Base-by-base conservation (phyloP, 1,140 invertebrate genomes). In the Idris sp. region DNA sequence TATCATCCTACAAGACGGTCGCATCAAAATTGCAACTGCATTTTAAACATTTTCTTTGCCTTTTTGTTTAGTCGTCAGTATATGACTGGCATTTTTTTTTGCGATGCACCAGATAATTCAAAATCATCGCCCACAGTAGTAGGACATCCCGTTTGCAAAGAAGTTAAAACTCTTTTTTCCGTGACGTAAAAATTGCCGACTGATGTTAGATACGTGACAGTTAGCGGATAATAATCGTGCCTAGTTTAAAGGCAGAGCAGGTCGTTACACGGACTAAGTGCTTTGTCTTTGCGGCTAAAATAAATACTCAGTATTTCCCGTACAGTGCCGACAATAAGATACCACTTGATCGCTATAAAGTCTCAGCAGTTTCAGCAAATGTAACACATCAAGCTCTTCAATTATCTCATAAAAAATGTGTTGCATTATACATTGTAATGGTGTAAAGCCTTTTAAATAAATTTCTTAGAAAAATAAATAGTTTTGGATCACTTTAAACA, bases 241-340 rank as follows among this genome's bases (percentile, higher is more conserved):
- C 28, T 41, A 33, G 41, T 71, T 62, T 62, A 18, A 62, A 71
- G 56, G 49, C 56, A 48, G 49, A 31, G 41, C 67, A n/a, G 67
- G 56, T 71, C 49, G 56, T 71, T 71, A 62, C 56, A 31, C 67
- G 48, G 67, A 56, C 56, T 71, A 71, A 71, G 41, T 61, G 56
- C 48, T 71, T 62, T 71, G 58, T 71, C 67, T 61, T 62, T 35
- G 11, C 35, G 28, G 33, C 48, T 62, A 33, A 28, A 56, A 71
- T 58, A 62, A 48, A 56, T 71, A 56, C 46, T 19, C 35, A 19
- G 33, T 46, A 48, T 71, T 71, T 62, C 49, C 58, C 67, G 56
- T 71, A 48, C 44, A 18, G 38, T 53, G 19, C 30, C 41, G 33
- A 62, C 56, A 62, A 22, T 44, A 35, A 69, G 38, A 53, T 54